A percentile compares a stretch with the other conserved stretches of the same genome.
These are phyloP conservation scores for Xestia rhomboidea DNA, from an alignment of 2,888 invertebrate species.

Conservation along the genomic window DNA sequence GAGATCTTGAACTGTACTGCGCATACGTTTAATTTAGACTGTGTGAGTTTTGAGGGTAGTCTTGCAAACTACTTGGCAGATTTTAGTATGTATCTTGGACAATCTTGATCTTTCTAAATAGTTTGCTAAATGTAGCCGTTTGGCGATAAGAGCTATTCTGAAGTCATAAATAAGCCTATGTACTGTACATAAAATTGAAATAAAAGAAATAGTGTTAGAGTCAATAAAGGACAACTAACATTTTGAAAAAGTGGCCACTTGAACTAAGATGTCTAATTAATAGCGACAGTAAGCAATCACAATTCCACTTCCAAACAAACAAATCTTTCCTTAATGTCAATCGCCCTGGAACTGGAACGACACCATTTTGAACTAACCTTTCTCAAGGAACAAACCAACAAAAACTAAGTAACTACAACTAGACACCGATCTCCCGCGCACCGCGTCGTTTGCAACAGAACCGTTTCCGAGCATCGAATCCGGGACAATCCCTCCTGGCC, in stretches of 20 bases:
- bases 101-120: not conserved
- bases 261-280: not conserved
- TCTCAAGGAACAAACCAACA: not conserved
- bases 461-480: slow-evolving; percentile 58
- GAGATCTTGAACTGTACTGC: slow-evolving; percentile 20
- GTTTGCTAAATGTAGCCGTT: not conserved
- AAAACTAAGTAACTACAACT: slow-evolving; percentile 17
- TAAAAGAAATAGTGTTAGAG: not conserved
- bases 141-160: no score
- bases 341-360: no score
- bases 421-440: slow-evolving; percentile 20
- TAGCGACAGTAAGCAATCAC: not conserved
- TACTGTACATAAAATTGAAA: not conserved
- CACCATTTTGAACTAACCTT: not conserved
- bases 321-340: not conserved
- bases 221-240: not conserved
- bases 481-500: slow-evolving; percentile 45
- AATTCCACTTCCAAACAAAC: no score
- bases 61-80: not conserved
- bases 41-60: slow-evolving; percentile 6
- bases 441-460: slow-evolving; percentile 40
- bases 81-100: not conserved
- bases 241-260: not conserved
- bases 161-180: not conserved
- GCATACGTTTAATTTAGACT: not conserved